phyloP scores from a whole-genome alignment of 2,888 invertebrate genomes.

The Ophion ellenae region DNA sequence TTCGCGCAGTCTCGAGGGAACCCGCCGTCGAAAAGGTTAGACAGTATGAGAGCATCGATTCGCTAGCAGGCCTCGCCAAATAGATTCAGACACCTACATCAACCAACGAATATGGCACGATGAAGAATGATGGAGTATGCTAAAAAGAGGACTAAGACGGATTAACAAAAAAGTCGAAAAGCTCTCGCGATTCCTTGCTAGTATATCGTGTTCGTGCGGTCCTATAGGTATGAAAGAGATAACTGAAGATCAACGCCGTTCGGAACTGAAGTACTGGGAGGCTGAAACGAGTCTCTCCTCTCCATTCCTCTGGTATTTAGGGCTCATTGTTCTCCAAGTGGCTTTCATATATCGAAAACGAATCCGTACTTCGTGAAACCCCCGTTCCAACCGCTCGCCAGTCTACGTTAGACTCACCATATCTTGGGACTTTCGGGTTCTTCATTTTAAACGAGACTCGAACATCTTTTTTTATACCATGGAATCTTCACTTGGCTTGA shows the following conservation, averaged over 20 bases:
- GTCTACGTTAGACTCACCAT: slow-evolving; percentile 15
- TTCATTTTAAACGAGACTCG: background rate
- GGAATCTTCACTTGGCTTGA: background rate
- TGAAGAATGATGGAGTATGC: slow-evolving; percentile 27
- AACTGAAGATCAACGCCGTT: slow-evolving; percentile 49
- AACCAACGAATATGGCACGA: slow-evolving; percentile 3
- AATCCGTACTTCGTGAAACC: slow-evolving; percentile 17
- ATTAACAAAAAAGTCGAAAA: slow-evolving; percentile 14
- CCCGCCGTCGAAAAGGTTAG: slow-evolving; percentile 22
- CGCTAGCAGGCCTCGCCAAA: background rate
- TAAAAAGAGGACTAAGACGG: background rate
- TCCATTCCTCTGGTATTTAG: slow-evolving; percentile 53
- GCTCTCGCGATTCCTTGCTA: background rate
- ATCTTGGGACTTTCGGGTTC: slow-evolving; percentile 4
- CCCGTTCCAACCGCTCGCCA: slow-evolving; percentile 5
- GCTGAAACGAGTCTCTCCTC: slow-evolving; percentile 17
- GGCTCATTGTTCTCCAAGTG: slow-evolving; percentile 63
- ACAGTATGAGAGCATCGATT: background rate
- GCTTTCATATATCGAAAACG: slow-evolving; percentile 43
- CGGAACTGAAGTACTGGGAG: slow-evolving; percentile 24
- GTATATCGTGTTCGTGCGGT: background rate
- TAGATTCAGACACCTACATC: slow-evolving; percentile 29
- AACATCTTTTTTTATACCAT: background rate
- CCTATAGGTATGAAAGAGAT: slow-evolving; percentile 27
- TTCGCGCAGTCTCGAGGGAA: slow-evolving; percentile 19